Evolutionary conservation across 30 jellyfish, hydroid and myxozoan species (phyloP).

Genomic region (Aurelia sp.): DNA sequence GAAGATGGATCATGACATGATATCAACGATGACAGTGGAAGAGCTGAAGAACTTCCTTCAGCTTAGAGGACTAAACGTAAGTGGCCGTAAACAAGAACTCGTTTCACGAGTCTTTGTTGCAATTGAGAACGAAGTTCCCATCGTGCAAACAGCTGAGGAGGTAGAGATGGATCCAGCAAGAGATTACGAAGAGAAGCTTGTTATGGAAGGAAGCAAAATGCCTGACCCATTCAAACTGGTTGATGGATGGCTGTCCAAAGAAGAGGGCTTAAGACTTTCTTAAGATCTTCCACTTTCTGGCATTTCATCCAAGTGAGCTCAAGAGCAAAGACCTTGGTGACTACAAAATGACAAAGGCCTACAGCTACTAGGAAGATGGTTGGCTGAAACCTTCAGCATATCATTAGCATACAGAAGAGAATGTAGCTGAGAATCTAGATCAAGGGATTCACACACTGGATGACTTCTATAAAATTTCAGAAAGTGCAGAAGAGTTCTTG

Average conservation of each 20-base stretch:
- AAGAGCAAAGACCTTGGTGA: slow-evolving; percentile 25
- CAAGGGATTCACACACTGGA: too few relatives aligned
- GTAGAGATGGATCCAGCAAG: slow-evolving; percentile 3
- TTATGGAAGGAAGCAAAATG: slow-evolving; percentile 1
- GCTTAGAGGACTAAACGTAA: slow-evolving; percentile 31
- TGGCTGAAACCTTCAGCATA: not conserved
- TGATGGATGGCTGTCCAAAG: slow-evolving; percentile 37
- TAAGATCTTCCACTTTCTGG: slow-evolving; percentile 17
- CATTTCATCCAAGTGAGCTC: slow-evolving; percentile 38
- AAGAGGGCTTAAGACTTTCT: slow-evolving; percentile 18
- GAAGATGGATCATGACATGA: slow-evolving; percentile 30
- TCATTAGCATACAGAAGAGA: not conserved
- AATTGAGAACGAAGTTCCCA: slow-evolving; percentile 41
- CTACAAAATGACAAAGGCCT: slow-evolving; percentile 16
- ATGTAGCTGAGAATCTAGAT: too few relatives aligned
- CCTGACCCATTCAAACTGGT: slow-evolving; percentile 48
- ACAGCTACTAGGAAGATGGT: slow-evolving; percentile 29
- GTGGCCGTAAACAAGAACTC: slow-evolving; percentile 42
- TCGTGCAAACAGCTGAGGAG: slow-evolving; percentile 64
- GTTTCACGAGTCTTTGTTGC: slow-evolving; percentile 62
- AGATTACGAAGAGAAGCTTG: slow-evolving; percentile 40
- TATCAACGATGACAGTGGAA: slow-evolving; percentile 35
- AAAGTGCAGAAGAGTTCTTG: not conserved
- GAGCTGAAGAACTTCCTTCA: slow-evolving; percentile 17
- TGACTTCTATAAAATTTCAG: not conserved